These are phyloP conservation scores for Meta bourneti DNA, from an alignment of 2,888 invertebrate species.

Conservation along the genomic window DNA sequence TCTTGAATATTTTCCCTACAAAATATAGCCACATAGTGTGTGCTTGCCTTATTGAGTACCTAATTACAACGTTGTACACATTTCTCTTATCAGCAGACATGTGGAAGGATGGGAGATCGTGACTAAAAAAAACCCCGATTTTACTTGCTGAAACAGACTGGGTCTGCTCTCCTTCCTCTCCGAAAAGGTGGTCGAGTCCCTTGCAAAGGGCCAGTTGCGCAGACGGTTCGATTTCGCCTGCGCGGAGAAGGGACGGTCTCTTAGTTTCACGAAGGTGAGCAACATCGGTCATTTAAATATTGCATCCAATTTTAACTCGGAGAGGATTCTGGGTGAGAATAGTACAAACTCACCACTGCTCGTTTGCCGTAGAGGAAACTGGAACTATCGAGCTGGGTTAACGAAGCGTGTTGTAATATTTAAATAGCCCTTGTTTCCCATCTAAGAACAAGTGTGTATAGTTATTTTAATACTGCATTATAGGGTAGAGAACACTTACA, in stretches of 20 bases:
- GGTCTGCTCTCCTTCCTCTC: slow-evolving; percentile 16
- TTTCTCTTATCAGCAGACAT: slow-evolving; percentile 54
- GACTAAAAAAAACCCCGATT: neutral
- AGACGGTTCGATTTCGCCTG: neutral
- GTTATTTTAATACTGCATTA: slow-evolving; percentile 73
- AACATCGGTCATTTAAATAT: slow-evolving; percentile 25
- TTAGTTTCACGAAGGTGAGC: slow-evolving; percentile 13
- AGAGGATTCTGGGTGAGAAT: too few relatives aligned
- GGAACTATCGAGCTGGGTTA: neutral
- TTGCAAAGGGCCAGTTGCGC: slow-evolving; percentile 3
- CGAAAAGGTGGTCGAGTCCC: neutral
- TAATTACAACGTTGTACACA: slow-evolving; percentile 67
- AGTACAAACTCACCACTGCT: too few relatives aligned
- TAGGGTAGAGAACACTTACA: slow-evolving; percentile 56
- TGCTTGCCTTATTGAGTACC: slow-evolving; percentile 75
- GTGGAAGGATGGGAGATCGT: neutral
- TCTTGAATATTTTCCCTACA: slow-evolving; percentile 64
- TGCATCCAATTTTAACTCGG: neutral
- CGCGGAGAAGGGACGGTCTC: slow-evolving; percentile 5
- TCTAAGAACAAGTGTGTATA: slow-evolving; percentile 61
- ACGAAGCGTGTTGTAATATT: slow-evolving; percentile 3
- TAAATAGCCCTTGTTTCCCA: slow-evolving; percentile 37
- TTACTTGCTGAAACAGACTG: slow-evolving; percentile 40
- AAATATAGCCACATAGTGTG: slow-evolving; percentile 72
- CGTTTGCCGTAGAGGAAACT: neutral